These are phyloP conservation scores for Coleophora deauratella DNA, from an alignment of 2,888 invertebrate species.

Conservation along the genomic window DNA sequence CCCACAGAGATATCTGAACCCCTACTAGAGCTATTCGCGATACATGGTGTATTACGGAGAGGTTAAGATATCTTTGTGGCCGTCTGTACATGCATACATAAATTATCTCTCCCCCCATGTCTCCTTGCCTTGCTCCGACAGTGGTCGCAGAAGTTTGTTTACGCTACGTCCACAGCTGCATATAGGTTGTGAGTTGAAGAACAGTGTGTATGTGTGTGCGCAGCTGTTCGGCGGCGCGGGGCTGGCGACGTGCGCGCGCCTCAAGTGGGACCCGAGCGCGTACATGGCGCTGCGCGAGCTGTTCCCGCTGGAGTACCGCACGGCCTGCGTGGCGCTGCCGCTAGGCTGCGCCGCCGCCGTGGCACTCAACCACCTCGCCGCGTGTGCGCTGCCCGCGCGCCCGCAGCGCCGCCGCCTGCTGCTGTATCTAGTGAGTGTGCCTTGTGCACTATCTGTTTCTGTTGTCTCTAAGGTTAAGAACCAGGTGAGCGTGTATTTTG, in stretches of 20 bases:
- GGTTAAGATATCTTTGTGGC: too few species aligned
- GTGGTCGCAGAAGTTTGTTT: too few species aligned
- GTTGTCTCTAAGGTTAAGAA: background rate
- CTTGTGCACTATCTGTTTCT: slow-evolving; percentile 15
- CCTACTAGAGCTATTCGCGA: too few species aligned
- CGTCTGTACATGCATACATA: too few species aligned
- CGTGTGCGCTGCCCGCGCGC: slow-evolving; percentile 20
- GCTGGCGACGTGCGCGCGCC: slow-evolving; percentile 23
- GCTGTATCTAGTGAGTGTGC: background rate
- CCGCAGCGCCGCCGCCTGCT: slow-evolving; percentile 7
- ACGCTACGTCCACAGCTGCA: too few species aligned
- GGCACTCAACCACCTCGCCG: slow-evolving; percentile 33
- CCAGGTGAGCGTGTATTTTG: background rate
- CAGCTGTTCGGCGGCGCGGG: slow-evolving; percentile 44
- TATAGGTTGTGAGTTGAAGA: too few species aligned
- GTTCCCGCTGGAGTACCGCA: slow-evolving; percentile 36
- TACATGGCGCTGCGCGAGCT: slow-evolving; percentile 41
- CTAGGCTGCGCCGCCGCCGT: slow-evolving; percentile 26
- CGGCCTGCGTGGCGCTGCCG: slow-evolving; percentile 20
- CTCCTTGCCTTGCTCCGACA: too few species aligned
- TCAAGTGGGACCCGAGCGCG: slow-evolving; percentile 56
- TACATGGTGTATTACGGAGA: too few species aligned
- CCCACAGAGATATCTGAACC: too few species aligned
- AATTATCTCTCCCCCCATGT: too few species aligned
- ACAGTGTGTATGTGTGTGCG: too few species aligned